A percentile compares a stretch with the other conserved stretches of the same genome.
These are phyloP conservation scores for Paradoxurus hermaphroditus DNA, from an alignment of 2,113 vertebrate species.

Conservation along the genomic window DNA sequence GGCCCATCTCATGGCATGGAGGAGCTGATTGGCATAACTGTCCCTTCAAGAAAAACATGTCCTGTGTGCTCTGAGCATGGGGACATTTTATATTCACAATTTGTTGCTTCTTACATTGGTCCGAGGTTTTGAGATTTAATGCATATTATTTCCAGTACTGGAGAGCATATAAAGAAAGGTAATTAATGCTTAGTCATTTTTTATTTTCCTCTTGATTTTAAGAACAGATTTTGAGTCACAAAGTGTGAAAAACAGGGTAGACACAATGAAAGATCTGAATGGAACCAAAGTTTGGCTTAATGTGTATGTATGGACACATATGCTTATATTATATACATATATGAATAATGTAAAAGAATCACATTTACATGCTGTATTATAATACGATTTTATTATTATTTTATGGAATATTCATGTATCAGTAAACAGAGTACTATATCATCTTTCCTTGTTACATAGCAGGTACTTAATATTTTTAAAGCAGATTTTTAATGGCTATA, in stretches of 20 bases:
- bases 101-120: neutral
- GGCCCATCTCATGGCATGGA: neutral
- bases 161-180: neutral
- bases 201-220: constrained; percentile 45
- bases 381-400: neutral
- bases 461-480: neutral
- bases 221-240: neutral
- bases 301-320: neutral
- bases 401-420: neutral
- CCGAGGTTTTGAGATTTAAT: constrained; percentile 12
- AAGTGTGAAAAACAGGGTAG: neutral
- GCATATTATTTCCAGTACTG: neutral
- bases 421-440: neutral
- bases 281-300: neutral
- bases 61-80: neutral
- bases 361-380: neutral
- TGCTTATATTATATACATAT: neutral
- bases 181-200: neutral
- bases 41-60: neutral
- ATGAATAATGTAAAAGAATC: neutral
- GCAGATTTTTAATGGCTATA: neutral
- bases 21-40: neutral
- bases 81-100: neutral
- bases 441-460: neutral
- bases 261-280: neutral